Conservation (phyloP, 2,888 invertebrate species). For the Candidula unifasciata region DNA sequence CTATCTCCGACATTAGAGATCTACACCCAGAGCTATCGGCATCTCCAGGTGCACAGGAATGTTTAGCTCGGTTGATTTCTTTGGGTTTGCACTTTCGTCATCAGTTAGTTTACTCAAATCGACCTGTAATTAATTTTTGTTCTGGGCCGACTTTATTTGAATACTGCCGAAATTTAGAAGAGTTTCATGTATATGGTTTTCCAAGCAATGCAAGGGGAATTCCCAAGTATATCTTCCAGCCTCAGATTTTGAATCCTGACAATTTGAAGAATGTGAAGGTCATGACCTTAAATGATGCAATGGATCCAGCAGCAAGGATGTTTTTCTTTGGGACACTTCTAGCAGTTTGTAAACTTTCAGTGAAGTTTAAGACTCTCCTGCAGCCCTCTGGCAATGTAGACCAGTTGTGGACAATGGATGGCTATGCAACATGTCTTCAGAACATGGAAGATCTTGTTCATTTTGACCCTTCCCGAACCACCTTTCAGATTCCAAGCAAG, state of each 20-base stretch:
- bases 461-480: conserved; percentile 65
- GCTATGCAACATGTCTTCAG: conserved; percentile 62
- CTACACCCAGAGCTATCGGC: conserved; percentile 69
- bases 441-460: conserved; percentile 60
- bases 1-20: conserved; percentile 69
- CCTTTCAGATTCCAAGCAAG: conserved; percentile 61
- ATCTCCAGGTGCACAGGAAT: conserved; percentile 63
- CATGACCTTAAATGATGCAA: conserved; percentile 72
- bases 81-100: conserved; percentile 72
- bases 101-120: conserved; percentile 60
- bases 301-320: conserved; percentile 74
- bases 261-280: conserved; percentile 67
- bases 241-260: conserved; percentile 67
- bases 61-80: conserved; percentile 64
- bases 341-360: conserved; percentile 66
- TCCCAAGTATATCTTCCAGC: conserved; percentile 71
- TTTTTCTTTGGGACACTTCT: conserved; percentile 75
- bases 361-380: conserved; percentile 65
- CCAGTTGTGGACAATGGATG: conserved; percentile 62
- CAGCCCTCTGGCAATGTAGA: conserved; percentile 70
- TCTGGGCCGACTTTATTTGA: conserved; percentile 71
- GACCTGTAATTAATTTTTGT: conserved; percentile 69
- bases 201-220: conserved; percentile 70
- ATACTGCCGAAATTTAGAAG: conserved; percentile 70
- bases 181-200: conserved; percentile 71